phyloP scores from a whole-genome alignment of 2,113 vertebrate species.

The Toxotes jaculatrix region DNA sequence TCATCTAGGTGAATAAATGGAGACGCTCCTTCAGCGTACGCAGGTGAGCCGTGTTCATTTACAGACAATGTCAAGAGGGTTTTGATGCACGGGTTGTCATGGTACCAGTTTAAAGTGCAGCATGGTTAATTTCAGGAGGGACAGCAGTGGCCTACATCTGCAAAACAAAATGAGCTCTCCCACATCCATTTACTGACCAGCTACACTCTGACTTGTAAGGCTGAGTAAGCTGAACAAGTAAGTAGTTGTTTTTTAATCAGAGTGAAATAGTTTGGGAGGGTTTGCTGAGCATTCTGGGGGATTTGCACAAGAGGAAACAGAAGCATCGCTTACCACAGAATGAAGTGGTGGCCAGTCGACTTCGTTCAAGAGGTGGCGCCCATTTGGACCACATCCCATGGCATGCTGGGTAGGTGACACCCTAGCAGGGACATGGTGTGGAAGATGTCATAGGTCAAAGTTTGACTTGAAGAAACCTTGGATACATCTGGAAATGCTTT shows the following conservation, averaged over 20 bases:
- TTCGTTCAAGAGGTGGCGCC: slow-evolving; percentile 96
- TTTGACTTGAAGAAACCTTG: neutral
- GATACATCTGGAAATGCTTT: slow-evolving; percentile 10
- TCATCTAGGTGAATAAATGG: slow-evolving; percentile 67
- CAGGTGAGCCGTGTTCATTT: slow-evolving; percentile 71
- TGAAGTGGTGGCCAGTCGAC: slow-evolving; percentile 94
- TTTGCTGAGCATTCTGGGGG: neutral
- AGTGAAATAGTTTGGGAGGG: neutral
- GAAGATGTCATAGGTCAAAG: slow-evolving; percentile 39
- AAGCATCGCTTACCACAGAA: slow-evolving; percentile 91
- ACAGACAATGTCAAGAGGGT: slow-evolving; percentile 75
- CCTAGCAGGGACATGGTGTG: slow-evolving; percentile 82
- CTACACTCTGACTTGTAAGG: neutral
- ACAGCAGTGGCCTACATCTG: slow-evolving; percentile 46
- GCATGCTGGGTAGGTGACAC: slow-evolving; percentile 97
- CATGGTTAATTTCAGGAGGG: slow-evolving; percentile 47
- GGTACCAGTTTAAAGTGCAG: slow-evolving; percentile 69
- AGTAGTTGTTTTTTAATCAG: neutral
- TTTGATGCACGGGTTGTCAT: slow-evolving; percentile 78
- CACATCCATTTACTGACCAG: slow-evolving; percentile 13
- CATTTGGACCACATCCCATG: slow-evolving; percentile 99
- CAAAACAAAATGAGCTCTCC: slow-evolving; percentile 43
- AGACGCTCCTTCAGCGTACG: slow-evolving; percentile 53
- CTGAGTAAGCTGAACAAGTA: neutral
- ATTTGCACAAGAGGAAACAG: slow-evolving; percentile 2